phyloP scores from a whole-genome alignment of 2,797 vertebrate genomes.

The Lerista edwardsae region DNA sequence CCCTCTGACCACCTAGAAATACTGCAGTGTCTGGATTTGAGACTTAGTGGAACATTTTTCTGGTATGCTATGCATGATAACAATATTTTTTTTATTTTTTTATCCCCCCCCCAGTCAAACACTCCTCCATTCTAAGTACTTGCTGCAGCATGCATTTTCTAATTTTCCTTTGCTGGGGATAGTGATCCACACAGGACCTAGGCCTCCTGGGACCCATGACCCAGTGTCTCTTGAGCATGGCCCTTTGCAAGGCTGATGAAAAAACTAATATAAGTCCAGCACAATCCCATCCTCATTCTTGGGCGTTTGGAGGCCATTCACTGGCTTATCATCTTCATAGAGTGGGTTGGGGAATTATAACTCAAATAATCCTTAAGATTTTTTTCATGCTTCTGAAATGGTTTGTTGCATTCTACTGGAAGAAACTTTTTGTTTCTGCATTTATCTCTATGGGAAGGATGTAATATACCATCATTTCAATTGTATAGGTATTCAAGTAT shows the following conservation, averaged over 20 bases:
- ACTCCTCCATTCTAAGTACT: rapidly evolving
- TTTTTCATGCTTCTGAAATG: neutral
- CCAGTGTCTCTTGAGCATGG: slow-evolving; percentile 15
- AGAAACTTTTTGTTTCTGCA: neutral
- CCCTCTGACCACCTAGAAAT: neutral
- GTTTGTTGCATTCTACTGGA: neutral
- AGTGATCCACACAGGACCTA: slow-evolving; percentile 21
- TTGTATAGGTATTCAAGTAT: neutral
- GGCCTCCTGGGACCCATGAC: slow-evolving; percentile 5
- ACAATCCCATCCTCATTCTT: neutral
- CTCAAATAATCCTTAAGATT: neutral
- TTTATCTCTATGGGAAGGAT: neutral
- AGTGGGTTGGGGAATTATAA: neutral
- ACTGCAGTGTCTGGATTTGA: too few species aligned
- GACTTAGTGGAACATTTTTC: neutral
- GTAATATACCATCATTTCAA: neutral
- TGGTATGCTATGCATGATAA: neutral
- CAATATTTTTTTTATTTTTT: neutral
- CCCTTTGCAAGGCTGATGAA: slow-evolving; percentile 15
- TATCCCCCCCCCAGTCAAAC: neutral
- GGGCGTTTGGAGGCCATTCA: neutral
- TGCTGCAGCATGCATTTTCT: neutral
- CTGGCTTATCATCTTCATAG: neutral
- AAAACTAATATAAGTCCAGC: rapidly evolving
- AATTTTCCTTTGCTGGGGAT: slow-evolving; percentile 16